Base-by-base conservation (phyloP, 2,888 invertebrate species). In the Drosophila stalkeri region DNA sequence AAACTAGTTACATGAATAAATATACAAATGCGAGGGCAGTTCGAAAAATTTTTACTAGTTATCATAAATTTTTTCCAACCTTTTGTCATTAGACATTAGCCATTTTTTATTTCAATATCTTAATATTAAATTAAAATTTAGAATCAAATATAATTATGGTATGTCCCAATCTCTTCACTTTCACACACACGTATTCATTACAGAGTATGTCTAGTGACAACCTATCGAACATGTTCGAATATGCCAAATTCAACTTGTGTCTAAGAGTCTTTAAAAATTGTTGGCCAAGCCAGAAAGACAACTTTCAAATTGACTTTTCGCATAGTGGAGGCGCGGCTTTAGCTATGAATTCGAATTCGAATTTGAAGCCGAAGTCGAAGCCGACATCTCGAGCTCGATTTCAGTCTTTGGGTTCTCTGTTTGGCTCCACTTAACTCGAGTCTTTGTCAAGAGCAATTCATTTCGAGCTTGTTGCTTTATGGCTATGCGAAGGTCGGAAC, bases 271-370 rank as follows among this genome's bases (percentile, higher is more conserved):
- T n/a, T 64, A 44, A 27, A 39, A 37, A 35, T 35, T 51, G 56
- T 49, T 72, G 61, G 70, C 46, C 33, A 61, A 72, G 37, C 37
- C 23, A 49, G 41, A 44, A 35, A 35, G 41, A 56, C 86, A 72
- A 89, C 89, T 89, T 89, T 89, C 89, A 86, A 79, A 80, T 51
- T 64, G 39, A 12, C 8, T 44, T 49, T 59, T 31, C 14, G 41
- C n/a, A n/a, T 27, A 51, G 20, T 23, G 49, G 27, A 69, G 65
- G 59, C 51, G 62, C 74, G 64, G 47, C 39, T 64, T 62, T 9
- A 20, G 39, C 41, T 56, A 37, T 41, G 41, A 55, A 39, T 41
- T 55, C 55, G 20, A 55, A 6, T 39, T 55, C 27, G 20, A 55
- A 16, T 27, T 55, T 3, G 55, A 27, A 27, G n/a, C 31, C 27